Percentiles rank a stretch among this genome's conserved stretches.
phyloP scores from a whole-genome alignment of 1,140 invertebrate genomes.

The Mylabris phalerata region DNA sequence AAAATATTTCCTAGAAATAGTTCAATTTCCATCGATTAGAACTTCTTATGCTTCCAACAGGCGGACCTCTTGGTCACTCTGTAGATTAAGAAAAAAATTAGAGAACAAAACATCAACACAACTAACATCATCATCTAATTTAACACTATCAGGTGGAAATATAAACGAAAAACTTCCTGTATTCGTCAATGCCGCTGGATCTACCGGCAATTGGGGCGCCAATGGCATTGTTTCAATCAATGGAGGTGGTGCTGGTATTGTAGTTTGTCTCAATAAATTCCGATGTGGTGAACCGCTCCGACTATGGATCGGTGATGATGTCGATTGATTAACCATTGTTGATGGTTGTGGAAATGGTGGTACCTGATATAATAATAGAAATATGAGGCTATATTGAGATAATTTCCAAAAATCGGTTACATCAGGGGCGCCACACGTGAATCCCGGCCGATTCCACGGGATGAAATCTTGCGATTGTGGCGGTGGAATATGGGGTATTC shows the following conservation, averaged over 20 bases:
- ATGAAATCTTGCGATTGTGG: constrained; percentile 44
- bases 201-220: not conserved
- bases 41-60: too few species aligned
- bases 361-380: constrained; percentile 23
- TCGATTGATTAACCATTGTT: constrained; percentile 51
- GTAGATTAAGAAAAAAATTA: too few species aligned
- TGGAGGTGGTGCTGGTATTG: constrained; percentile 6
- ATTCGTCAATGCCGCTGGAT: not conserved
- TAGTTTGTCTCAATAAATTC: constrained; percentile 25
- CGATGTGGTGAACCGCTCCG: constrained; percentile 51
- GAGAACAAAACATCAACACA: too few species aligned
- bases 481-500: constrained; percentile 42
- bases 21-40: too few species aligned
- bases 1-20: too few species aligned
- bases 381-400: not conserved
- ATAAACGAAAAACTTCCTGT: too few species aligned
- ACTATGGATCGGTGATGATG: constrained; percentile 50
- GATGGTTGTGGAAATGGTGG: constrained; percentile 45
- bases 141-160: too few species aligned
- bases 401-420: constrained; percentile 11
- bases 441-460: constrained; percentile 42
- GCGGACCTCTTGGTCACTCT: too few species aligned
- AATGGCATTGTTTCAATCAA: not conserved
- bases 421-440: constrained; percentile 45
- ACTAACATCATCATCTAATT: too few species aligned